Conservation (phyloP, 2,797 vertebrate species). For the Passerculus sandwichensis region DNA sequence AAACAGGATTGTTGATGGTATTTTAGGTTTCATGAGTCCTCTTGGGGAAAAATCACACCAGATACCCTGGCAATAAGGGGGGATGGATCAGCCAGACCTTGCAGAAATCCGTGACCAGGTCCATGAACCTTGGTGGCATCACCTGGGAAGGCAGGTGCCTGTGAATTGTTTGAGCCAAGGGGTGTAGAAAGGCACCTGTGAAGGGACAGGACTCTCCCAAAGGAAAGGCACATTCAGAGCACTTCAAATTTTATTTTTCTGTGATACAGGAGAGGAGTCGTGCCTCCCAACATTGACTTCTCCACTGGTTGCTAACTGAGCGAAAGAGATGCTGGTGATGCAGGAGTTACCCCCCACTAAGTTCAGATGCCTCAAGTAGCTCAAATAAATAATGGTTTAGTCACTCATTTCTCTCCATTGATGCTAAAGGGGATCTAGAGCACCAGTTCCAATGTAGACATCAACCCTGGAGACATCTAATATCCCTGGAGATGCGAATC, state of each 20-base stretch:
- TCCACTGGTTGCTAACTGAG: background rate
- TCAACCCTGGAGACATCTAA: background rate
- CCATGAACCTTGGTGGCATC: background rate
- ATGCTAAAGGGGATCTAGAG: background rate
- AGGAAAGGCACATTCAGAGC: background rate
- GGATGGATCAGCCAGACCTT: background rate
- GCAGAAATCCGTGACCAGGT: background rate
- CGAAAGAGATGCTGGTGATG: rapidly evolving
- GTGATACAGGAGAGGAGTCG: background rate
- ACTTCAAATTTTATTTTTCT: background rate
- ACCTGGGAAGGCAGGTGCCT: background rate
- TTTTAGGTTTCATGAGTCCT: background rate
- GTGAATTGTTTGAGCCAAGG: background rate
- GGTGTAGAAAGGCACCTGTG: background rate
- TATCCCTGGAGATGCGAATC: background rate
- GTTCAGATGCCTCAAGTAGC: background rate
- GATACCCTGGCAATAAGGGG: background rate
- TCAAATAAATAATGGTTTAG: background rate
- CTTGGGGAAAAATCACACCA: background rate
- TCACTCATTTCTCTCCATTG: background rate
- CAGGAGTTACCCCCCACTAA: background rate
- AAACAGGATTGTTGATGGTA: background rate
- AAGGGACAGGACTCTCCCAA: background rate
- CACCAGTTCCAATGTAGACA: background rate
- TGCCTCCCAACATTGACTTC: background rate